Percentiles rank a stretch among this genome's conserved stretches.
Evolutionary conservation across 2,797 vertebrate species (phyloP).

Genomic region (Liasis olivaceus): DNA sequence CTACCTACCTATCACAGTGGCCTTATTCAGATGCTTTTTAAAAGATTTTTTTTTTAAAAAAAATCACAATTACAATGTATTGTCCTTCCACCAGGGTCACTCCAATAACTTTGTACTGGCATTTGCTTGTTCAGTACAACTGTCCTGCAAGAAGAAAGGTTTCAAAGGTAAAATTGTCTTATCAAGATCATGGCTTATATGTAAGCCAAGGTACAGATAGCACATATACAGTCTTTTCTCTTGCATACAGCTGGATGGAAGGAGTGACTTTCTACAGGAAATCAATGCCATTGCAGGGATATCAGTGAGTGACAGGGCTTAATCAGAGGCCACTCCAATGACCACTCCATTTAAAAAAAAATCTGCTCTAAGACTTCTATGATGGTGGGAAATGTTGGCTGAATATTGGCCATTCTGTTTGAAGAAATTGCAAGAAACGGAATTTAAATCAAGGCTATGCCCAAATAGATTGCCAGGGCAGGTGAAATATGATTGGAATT

Average conservation of each 20-base stretch:
- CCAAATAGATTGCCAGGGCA: not conserved
- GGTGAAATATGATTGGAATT: not conserved
- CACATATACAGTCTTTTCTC: not conserved
- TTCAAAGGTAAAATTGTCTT: not conserved
- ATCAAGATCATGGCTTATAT: not conserved
- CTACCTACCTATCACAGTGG: too few relatives aligned
- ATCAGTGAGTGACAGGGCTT: not conserved
- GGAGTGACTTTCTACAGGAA: not conserved
- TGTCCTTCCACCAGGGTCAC: not conserved
- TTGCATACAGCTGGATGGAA: not conserved
- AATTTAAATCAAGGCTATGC: not conserved
- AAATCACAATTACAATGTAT: not conserved
- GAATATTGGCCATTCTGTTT: not conserved
- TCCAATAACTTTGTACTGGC: not conserved
- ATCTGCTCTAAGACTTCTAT: not conserved
- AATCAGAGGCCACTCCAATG: not conserved
- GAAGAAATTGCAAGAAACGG: not conserved
- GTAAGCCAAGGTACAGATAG: not conserved
- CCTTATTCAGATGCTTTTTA: not conserved
- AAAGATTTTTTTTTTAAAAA: not conserved
- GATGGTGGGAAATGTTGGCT: not conserved
- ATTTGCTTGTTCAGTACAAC: not conserved
- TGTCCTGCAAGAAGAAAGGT: not conserved
- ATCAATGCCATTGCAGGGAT: not conserved
- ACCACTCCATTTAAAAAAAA: not conserved